These are phyloP conservation scores for Geotrypetes seraphini DNA, from an alignment of 2,797 vertebrate species.

Conservation along the genomic window DNA sequence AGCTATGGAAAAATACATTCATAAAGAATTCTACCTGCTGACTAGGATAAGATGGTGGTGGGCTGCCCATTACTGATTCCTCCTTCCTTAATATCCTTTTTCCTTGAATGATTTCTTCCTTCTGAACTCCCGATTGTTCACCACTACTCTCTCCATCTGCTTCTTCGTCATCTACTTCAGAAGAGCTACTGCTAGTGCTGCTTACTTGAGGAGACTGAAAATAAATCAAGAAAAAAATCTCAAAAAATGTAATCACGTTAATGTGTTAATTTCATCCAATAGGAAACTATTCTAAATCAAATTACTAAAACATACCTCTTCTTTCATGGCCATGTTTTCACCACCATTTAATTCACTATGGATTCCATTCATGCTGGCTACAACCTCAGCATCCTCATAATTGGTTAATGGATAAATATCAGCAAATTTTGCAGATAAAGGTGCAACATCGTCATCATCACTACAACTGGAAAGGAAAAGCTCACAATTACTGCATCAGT, in stretches of 20 bases:
- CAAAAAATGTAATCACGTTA: neutral
- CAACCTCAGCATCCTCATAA: constrained; percentile 68
- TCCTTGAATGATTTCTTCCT: constrained; percentile 53
- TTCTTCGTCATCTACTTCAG: constrained; percentile 90
- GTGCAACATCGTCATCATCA: constrained; percentile 83
- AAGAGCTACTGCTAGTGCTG: constrained; percentile 76
- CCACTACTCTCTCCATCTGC: constrained; percentile 64
- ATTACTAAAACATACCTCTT: constrained; percentile 54
- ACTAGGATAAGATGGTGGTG: constrained; percentile 78
- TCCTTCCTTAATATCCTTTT: constrained; percentile 48
- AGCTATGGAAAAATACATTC: no score
- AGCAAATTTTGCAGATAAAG: constrained; percentile 76
- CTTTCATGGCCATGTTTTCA: constrained; percentile 67
- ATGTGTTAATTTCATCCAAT: neutral
- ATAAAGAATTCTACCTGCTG: constrained; percentile 69
- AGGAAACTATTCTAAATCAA: neutral
- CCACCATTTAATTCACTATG: constrained; percentile 74
- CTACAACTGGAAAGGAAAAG: constrained; percentile 40
- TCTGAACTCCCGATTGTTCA: constrained; percentile 56
- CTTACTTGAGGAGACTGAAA: constrained; percentile 68
- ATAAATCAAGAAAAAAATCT: neutral
- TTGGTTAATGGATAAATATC: constrained; percentile 81
- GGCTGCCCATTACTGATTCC: constrained; percentile 56
- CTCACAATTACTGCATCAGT: neutral
- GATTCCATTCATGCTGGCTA: constrained; percentile 75